phyloP scores from a whole-genome alignment of 2,113 vertebrate genomes.

The Polypterus bichir region DNA sequence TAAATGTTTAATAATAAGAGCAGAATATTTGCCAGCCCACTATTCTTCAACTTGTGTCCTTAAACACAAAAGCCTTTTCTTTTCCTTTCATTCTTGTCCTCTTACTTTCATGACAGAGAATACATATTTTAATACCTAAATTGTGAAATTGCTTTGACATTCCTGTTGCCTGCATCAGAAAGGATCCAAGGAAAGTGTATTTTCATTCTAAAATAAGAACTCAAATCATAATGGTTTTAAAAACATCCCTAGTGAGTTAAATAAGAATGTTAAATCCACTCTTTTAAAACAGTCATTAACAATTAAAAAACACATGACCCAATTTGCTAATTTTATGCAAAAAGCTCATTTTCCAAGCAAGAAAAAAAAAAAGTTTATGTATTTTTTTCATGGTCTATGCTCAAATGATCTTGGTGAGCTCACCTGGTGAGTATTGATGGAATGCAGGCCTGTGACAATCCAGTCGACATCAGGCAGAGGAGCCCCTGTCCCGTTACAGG shows the following conservation, averaged over 20 bases:
- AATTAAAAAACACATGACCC: neutral
- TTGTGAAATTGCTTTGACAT: too few relatives aligned
- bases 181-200: too few relatives aligned
- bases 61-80: neutral
- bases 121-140: too few relatives aligned
- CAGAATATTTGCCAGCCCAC: neutral
- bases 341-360: neutral
- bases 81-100: neutral
- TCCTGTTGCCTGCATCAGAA: too few relatives aligned
- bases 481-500: conserved; percentile 82
- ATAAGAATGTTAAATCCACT: too few relatives aligned
- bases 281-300: too few relatives aligned
- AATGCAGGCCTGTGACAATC: conserved; percentile 77
- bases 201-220: too few relatives aligned
- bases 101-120: too few relatives aligned
- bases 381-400: too few relatives aligned
- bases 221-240: too few relatives aligned
- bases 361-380: neutral
- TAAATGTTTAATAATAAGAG: conserved; percentile 3
- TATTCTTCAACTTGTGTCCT: neutral
- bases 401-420: conserved; percentile 1
- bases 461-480: conserved; percentile 92
- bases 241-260: too few relatives aligned
- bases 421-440: conserved; percentile 95
- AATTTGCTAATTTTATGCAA: conserved; percentile 5